These are phyloP conservation scores for Meriones psammophilus DNA, from an alignment of 2,797 vertebrate species.

Conservation along the genomic window DNA sequence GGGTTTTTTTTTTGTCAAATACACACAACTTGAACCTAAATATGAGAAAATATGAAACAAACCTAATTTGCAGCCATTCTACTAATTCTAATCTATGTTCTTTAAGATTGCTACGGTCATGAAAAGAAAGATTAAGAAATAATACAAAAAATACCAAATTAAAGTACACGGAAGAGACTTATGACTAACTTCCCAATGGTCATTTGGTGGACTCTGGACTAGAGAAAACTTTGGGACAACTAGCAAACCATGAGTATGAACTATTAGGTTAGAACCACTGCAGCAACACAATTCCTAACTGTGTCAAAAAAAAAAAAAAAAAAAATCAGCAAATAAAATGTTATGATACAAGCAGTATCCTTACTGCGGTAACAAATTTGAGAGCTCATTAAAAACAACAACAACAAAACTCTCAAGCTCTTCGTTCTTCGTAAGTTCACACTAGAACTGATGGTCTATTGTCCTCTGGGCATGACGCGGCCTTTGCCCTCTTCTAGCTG, in stretches of 20 bases:
- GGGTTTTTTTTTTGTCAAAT: neutral
- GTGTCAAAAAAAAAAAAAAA: conserved; percentile 15
- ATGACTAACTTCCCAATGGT: neutral
- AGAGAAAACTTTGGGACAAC: neutral
- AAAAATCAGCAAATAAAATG: conserved; percentile 29
- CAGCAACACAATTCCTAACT: neutral
- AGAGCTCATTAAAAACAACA: neutral
- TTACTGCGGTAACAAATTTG: neutral
- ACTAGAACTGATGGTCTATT: neutral
- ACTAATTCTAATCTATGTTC: neutral
- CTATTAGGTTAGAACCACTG: neutral
- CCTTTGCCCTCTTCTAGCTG: neutral
- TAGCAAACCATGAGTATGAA: conserved; percentile 11
- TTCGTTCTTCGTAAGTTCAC: neutral
- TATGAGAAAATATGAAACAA: neutral
- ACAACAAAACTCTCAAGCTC: neutral
- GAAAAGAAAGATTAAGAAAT: conserved; percentile 15
- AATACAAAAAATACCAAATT: neutral
- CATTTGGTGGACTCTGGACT: too few relatives aligned
- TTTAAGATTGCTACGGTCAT: conserved; percentile 28
- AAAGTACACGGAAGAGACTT: neutral
- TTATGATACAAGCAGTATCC: neutral
- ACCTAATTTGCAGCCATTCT: neutral
- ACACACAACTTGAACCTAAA: neutral
- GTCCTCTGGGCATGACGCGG: neutral